Evolutionary conservation across 1,140 invertebrate species (phyloP), one percentile per base, ranked within the genome.

Genomic region (Psix sp.): DNA sequence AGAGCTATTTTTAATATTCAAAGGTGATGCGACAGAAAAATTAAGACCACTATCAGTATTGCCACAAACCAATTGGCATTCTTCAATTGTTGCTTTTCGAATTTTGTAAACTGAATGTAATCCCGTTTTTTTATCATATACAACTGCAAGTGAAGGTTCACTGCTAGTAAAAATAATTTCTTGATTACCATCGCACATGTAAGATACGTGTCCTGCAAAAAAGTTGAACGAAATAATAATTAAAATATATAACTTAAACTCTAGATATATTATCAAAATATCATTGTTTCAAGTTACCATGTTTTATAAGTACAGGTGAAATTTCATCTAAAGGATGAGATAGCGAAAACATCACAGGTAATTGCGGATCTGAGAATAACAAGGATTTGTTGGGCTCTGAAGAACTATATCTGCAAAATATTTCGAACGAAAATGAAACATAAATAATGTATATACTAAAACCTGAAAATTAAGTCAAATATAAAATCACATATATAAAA

Each of bases 271-370:
- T 33, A 11, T 33, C 4, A 6, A 33, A 33, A 33, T 33, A 33
- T 10, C 3, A 7, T 40, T 29, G 11, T 39, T 39, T 24, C n/a
- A n/a, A 18, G n/a, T 67, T 84, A 77, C 90, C 90, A 75, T 90
- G 90, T 78, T 93, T 94, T 26, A 93, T 90, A 4, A 96, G 87
- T 20, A 97, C 90, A 3, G 95, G 95, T 48, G 92, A 92, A 20
- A 96, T 93, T 87, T 97, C 96, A 87, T 97, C 94, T 20, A 97
- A 86, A 0, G 95, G 95, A 89, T 97, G 95, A 14, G 92, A 89
- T 70, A 97, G 85, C 20, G 94, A 95, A 86, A 95, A 97, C 35
- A 83, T 77, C 10, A 82, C 78, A 35, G 80, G 80, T 40, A 84
- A 75, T 70, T 77, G 76, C 6, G 56, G 63, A 11, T 86, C 79